Evolutionary conservation across 64 coral and sea anemone genomes (phyloP), one percentile per base, ranked within the genome.

Genomic region (Actinia equina): DNA sequence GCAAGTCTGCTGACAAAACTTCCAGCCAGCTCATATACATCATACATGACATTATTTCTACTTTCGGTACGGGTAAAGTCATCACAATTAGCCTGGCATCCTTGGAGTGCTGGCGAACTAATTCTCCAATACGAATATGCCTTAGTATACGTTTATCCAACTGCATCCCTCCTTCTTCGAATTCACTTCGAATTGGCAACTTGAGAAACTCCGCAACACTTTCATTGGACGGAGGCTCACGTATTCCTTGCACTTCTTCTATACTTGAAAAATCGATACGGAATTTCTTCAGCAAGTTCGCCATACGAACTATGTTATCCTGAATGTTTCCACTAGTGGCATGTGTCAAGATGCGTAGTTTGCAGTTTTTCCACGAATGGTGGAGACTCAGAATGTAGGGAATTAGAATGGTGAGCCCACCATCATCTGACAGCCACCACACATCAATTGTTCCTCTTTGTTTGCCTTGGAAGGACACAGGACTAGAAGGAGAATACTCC

Each of bases 1-100:
- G 97, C 18, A 95, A 95, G 71, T 92, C 94, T 62, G 90, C 91
- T 54, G 97, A 90, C 70, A 99, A 45, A 12, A 93, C 90, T 61
- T 99, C 97, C 37, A 99, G 67, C 97, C 97, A 99, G 86, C 97
- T 99, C 97, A 99, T 99, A 63, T 99, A 99, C 43, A 99, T 55
- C 60, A 89, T 81, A 6, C 93, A 88, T 57, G 91, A 89, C 86
- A 89, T 95, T 65, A 95, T 85, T 37, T 91, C 91, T 43, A 93
- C 17, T 52, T 93, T 90, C 13, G 97, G 97, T 2, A 99, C 93
- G 13, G 97, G 97, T 76, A 99, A 84, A 6, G 97, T 95, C 62
- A 99, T 82, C 23, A 99, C 97, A n/a, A 99, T 95, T 43, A 99
- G 55, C 27, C 92, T 84, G 0, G 97, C 93, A 53, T 99, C 93